Base-by-base conservation (phyloP, 2,888 invertebrate genomes). In the Noctuana brunneofusca region DNA sequence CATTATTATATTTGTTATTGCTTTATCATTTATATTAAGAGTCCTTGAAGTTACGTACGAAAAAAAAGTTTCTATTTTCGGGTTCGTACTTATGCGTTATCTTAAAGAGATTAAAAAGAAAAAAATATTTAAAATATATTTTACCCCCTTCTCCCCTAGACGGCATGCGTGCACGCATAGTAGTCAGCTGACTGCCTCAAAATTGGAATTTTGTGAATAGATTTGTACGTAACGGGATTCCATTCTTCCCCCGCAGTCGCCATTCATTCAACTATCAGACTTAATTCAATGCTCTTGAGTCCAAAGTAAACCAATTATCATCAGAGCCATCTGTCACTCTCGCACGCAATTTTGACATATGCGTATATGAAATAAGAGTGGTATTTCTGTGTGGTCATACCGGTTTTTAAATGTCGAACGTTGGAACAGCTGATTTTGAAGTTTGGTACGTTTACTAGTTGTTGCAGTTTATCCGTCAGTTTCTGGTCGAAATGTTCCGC, bases 161-260 rank as follows among this genome's bases (percentile, higher is more conserved):
- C 30, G 60, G 55, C 64, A 66, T 57, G 65, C 65, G 57, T 65
- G 46, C 65, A 64, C 64, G 52, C 66, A 65, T 46, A 54, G 55
- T 64, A 65, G 53, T 70, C 71, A 71, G 71, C 71, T 71, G 69
- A 71, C 64, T 63, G 57, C 58, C 58, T 66, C 64, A 22, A 69
- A 67, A 67, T 66, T 67, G 66, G 66, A 64, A 69, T 69, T 69
- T 70, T 68, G 69, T 70, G 70, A 69, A 71, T 71, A 68, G 65
- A 65, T 55, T 62, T 56, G 30, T 62, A 62, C 5, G 62, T 62
- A 62, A 62, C 62, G 62, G 62, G 62, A 62, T 50, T 41, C 52
- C 41, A 16, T 46, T 59, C 30, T 20, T n/a, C 8, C 41, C 24
- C 46, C 8, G 35, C n/a, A 8, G 2, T 8, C 1, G 46, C 24